Base-by-base conservation (phyloP, 2,797 vertebrate genomes). In the Yasuhikotakia modesta region DNA sequence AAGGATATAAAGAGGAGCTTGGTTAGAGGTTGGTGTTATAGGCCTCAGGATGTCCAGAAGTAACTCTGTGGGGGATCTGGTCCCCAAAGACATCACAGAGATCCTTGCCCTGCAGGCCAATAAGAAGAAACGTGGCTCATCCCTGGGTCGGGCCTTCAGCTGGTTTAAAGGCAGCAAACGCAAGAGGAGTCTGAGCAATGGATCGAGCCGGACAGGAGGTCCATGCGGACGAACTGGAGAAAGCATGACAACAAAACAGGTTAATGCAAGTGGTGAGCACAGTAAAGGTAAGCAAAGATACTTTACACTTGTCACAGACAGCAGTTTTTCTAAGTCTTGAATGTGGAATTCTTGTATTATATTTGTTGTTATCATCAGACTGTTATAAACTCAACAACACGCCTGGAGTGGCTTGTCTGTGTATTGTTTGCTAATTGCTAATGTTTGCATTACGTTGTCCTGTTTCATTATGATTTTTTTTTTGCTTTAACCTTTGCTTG, bases 141-240 rank as follows among this genome's bases (percentile, higher is more conserved):
- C 94, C 35, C 83, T 98, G 81, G 94, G 95, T 50, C 88, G 95
- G 39, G 95, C 95, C 10, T 87, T 97, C 84, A 92, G 92, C 87
- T 97, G 96, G 96, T 80, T 97, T 10, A 94, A 95, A 80, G 92
- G 94, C 70, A 93, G 91, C 79, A 90, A 92, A 76, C 90, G 87
- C 87, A 93, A 92, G 82, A 93, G 89, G 84, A 88, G 24, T 32
- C 2, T 82, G 0, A 35, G 82, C 11, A 90, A 86, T 30, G 90
- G 87, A 35, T 77, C 84, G 5, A 88, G 80, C 69, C 83, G 81
- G 10, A 70, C 73, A 17, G 75, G 81, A 22, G 67, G 53, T 65
- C 66, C 75, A 17, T 58, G 72, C 71, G 67, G 32, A 2, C 74
- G 86, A 5, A 80, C 45, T 35, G 77, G 80, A 14, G 89, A 90